Conservation (phyloP, 2,888 invertebrate species). For the Craniophora ligustri region DNA sequence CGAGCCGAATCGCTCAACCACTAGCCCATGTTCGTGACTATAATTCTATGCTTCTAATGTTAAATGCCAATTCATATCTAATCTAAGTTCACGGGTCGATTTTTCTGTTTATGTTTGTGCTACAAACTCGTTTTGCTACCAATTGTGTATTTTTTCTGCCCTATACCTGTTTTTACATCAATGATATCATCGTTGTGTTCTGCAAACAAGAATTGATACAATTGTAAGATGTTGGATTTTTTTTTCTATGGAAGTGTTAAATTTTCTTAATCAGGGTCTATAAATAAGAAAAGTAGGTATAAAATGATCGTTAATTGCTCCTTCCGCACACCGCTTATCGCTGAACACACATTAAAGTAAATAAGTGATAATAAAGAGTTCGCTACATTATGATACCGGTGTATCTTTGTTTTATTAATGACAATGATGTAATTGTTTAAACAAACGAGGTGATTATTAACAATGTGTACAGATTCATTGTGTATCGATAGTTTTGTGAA, state of each 20-base stretch:
- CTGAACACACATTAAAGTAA: conserved; percentile 34
- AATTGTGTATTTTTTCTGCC: conserved; percentile 18
- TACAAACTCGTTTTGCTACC: conserved; percentile 36
- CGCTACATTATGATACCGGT: conserved; percentile 38
- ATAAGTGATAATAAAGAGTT: conserved; percentile 39
- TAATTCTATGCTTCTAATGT: conserved; percentile 55
- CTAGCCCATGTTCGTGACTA: conserved; percentile 60
- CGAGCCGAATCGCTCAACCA: conserved; percentile 62
- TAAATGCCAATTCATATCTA: conserved; percentile 57
- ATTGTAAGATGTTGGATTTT: conserved; percentile 1
- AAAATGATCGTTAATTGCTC: conserved; percentile 16
- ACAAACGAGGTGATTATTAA: conserved; percentile 53
- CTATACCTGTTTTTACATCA: conserved; percentile 15
- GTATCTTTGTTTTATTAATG: conserved; percentile 61
- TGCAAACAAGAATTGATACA: no score
- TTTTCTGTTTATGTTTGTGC: conserved; percentile 48
- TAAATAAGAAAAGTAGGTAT: conserved; percentile 17
- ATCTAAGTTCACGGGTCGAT: conserved; percentile 62
- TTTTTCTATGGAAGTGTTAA: neutral
- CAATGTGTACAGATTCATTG: conserved; percentile 34
- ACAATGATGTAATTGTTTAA: conserved; percentile 59
- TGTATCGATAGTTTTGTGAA: conserved; percentile 43
- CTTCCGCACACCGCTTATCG: conserved; percentile 46
- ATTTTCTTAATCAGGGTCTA: neutral
- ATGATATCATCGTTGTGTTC: no score